These are phyloP conservation scores for Pangasianodon gigas DNA, from an alignment of 2,113 vertebrate genomes.

Conservation along the genomic window DNA sequence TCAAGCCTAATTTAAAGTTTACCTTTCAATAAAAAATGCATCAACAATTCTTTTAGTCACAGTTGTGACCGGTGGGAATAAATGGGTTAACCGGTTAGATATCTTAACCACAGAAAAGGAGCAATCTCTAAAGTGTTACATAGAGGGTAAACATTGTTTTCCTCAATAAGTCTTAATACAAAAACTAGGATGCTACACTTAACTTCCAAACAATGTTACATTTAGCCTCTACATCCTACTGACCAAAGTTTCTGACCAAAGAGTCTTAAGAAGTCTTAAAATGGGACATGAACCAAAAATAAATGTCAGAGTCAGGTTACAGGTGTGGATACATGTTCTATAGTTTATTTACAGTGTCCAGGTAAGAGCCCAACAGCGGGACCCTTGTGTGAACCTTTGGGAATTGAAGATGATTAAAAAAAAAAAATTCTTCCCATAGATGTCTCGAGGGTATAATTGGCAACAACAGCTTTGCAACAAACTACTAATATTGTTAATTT, in stretches of 20 bases:
- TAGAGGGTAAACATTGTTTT: neutral
- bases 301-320: neutral
- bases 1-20: too few relatives aligned
- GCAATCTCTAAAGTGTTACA: neutral
- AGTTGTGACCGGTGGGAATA: too few relatives aligned
- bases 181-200: neutral
- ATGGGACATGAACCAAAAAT: neutral
- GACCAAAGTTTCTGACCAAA: neutral
- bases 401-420: neutral
- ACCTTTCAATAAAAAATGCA: too few relatives aligned
- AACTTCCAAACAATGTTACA: neutral
- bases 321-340: neutral
- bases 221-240: neutral
- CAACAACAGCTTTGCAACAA: neutral
- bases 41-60: too few relatives aligned
- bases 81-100: neutral
- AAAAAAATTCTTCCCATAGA: neutral
- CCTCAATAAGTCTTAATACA: neutral
- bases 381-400: neutral
- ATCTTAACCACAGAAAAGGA: too few relatives aligned
- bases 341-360: neutral
- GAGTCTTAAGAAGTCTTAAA: neutral
- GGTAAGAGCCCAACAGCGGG: neutral
- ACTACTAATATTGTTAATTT: neutral
- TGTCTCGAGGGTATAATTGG: neutral